Evolutionary conservation across 53 echinoderm and acorn worm species (phyloP), one percentile per base, ranked within the genome.

Genomic region (Arbacia lixula): DNA sequence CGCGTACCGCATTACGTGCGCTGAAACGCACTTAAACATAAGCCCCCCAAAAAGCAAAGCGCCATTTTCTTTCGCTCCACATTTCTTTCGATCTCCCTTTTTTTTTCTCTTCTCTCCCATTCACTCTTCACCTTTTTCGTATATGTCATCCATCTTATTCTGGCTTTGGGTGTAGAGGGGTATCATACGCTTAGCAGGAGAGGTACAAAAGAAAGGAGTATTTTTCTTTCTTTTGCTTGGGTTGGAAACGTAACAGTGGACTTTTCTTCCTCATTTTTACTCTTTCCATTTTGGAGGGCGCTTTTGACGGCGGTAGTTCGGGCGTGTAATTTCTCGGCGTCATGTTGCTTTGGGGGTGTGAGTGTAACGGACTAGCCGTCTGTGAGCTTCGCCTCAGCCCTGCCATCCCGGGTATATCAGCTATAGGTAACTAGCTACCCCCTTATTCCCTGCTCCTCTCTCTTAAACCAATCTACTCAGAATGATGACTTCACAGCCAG

Each of bases 241-340:
- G 50, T 20, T 29, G 39, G 62, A 81, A 81, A 81, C 64, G 82
- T 64, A 81, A 81, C 82, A 63, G 82, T 81, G 82, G 52, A 81
- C 82, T 81, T 81, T 81, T 81, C 82, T 32, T 63, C 82, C 49
- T 81, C 46, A 63, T 61, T 43, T n/a, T n/a, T 61, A 81, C 62
- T 49, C 32, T 63, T 81, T 38, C 46, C 49, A 81, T 54, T 78
- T 81, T 61, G n/a, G n/a, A n/a, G n/a, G n/a, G n/a, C 4, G 28
- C 41, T 41, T 64, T 81, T 81, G 62, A 51, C 5, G 63, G 4
- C n/a, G 31, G 6, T 46, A 34, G 28, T 16, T 33, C n/a, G 62
- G 42, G 82, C 82, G 64, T 81, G 62, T 50, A 81, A 81, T 81
- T 63, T 21, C 36, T 19, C 49, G 82, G 82, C 82, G 82, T 81